Conservation (phyloP, 2,888 invertebrate species). For the Abrostola tripartita region DNA sequence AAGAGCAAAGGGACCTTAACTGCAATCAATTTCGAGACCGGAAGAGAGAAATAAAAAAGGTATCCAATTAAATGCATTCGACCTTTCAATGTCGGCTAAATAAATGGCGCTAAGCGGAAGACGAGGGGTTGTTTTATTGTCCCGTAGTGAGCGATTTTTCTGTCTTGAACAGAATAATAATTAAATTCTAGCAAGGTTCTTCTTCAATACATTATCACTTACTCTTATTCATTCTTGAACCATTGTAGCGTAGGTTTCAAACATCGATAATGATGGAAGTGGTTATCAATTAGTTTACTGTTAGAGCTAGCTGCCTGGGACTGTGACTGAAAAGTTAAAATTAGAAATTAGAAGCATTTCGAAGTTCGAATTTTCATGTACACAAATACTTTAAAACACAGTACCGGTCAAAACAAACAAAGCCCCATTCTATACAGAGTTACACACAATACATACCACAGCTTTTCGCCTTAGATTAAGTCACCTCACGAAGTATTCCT, state of each 20-base stretch:
- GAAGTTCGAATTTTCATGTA: neutral
- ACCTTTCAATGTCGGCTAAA: slow-evolving; percentile 56
- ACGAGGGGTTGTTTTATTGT: slow-evolving; percentile 53
- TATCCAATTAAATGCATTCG: slow-evolving; percentile 68
- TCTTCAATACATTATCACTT: neutral
- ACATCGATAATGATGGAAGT: too few relatives aligned
- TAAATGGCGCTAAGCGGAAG: slow-evolving; percentile 60
- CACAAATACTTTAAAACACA: neutral
- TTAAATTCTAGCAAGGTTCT: slow-evolving; percentile 30
- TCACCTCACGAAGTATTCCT: slow-evolving; percentile 67
- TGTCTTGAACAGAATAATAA: slow-evolving; percentile 30
- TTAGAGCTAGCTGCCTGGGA: too few relatives aligned
- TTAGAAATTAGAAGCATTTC: too few relatives aligned
- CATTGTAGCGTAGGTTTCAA: too few relatives aligned
- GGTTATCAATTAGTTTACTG: too few relatives aligned
- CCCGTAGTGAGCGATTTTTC: slow-evolving; percentile 46
- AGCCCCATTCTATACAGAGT: slow-evolving; percentile 34
- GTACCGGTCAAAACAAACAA: slow-evolving; percentile 20
- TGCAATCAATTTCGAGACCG: slow-evolving; percentile 62
- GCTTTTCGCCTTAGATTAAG: slow-evolving; percentile 60
- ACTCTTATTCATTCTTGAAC: neutral
- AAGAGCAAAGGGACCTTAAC: slow-evolving; percentile 29
- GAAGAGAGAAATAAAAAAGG: slow-evolving; percentile 56
- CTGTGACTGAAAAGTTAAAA: too few relatives aligned
- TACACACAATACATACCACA: slow-evolving; percentile 41